These are phyloP conservation scores for Chrysocyon brachyurus DNA, from an alignment of 2,797 vertebrate genomes.

Conservation along the genomic window DNA sequence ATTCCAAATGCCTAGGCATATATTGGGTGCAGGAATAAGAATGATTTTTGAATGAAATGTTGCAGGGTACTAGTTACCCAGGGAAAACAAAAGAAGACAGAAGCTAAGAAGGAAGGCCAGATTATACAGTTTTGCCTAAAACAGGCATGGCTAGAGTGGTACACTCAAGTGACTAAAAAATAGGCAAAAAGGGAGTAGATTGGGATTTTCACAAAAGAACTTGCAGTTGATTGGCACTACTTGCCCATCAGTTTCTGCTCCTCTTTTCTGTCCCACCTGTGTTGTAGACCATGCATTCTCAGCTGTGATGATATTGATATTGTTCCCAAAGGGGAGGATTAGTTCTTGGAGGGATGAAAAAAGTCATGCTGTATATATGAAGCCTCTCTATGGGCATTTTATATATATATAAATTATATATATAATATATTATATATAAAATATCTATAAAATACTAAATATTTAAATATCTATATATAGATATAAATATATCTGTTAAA, in stretches of 20 bases:
- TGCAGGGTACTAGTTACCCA: neutral
- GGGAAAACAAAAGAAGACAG: neutral
- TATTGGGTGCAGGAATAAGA: neutral
- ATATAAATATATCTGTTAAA: too few relatives aligned
- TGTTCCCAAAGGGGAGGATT: neutral
- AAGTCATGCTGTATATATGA: neutral
- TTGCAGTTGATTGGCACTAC: neutral
- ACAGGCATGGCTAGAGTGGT: neutral
- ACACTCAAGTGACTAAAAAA: neutral
- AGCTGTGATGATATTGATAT: too few relatives aligned
- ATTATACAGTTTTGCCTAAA: neutral
- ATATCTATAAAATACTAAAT: too few relatives aligned
- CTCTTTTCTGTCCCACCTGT: neutral
- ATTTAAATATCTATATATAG: too few relatives aligned
- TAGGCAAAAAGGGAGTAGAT: too few relatives aligned
- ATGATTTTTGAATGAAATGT: neutral
- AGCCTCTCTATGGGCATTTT: neutral
- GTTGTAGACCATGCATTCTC: neutral
- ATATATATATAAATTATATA: too few relatives aligned
- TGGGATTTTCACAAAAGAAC: neutral
- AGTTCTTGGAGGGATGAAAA: neutral
- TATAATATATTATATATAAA: too few relatives aligned
- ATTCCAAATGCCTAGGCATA: neutral
- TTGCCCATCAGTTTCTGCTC: accelerated
- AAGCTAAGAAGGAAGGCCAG: neutral